Evolutionary conservation across 2,113 vertebrate species (phyloP).

Genomic region (Nanorana parkeri): DNA sequence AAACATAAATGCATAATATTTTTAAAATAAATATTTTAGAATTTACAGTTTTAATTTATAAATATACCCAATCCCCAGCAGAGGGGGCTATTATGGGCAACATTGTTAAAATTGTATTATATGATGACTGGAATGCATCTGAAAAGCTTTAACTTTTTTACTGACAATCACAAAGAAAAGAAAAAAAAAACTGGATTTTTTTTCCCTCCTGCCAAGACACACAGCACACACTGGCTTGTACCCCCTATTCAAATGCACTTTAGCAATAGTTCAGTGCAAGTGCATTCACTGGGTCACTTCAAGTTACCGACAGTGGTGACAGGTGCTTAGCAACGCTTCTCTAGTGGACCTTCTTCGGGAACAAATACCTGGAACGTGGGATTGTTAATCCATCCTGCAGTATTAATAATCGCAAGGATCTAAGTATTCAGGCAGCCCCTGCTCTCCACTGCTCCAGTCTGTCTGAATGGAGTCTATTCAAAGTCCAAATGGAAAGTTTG

Average conservation of each 20-base stretch:
- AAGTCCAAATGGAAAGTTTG: slow-evolving; percentile 38
- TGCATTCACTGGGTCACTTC: slow-evolving; percentile 65
- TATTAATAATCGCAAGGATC: slow-evolving; percentile 63
- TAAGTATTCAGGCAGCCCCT: slow-evolving; percentile 60
- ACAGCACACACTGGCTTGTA: slow-evolving; percentile 55
- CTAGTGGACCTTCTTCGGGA: slow-evolving; percentile 60
- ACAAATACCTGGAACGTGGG: slow-evolving; percentile 60
- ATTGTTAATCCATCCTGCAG: slow-evolving; percentile 66
- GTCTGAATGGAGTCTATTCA: slow-evolving; percentile 47
- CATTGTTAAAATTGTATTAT: slow-evolving; percentile 7
- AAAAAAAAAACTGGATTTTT: slow-evolving; percentile 64
- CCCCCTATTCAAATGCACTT: slow-evolving; percentile 64
- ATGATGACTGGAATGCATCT: slow-evolving; percentile 55
- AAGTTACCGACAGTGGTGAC: slow-evolving; percentile 57
- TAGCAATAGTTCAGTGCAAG: slow-evolving; percentile 61
- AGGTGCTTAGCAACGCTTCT: slow-evolving; percentile 64
- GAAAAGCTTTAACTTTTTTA: slow-evolving; percentile 60
- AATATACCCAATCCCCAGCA: slow-evolving; percentile 31
- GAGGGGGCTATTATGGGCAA: slow-evolving; percentile 35
- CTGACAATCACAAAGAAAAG: slow-evolving; percentile 65
- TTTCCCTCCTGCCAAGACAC: slow-evolving; percentile 55
- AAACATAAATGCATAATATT: no score
- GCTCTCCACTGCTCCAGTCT: slow-evolving; percentile 49
- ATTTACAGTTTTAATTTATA: no score
- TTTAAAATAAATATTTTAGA: no score